Evolutionary conservation across 2,797 vertebrate species (phyloP).

Genomic region (Microctenopoma stevenorrisi): DNA sequence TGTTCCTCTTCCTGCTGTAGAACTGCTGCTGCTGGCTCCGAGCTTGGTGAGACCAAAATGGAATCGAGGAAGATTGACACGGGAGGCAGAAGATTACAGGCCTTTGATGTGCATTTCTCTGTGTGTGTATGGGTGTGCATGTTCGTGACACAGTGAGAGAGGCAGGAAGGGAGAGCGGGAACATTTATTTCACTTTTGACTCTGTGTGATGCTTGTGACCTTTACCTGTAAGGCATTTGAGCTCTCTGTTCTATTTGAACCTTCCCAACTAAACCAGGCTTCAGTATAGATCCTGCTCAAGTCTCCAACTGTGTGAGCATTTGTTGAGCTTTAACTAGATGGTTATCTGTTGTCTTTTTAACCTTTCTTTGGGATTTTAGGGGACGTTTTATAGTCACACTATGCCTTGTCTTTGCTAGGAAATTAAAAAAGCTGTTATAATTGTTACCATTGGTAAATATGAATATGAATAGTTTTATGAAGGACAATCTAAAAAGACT

Average conservation of each 20-base stretch:
- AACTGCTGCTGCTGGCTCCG: constrained; percentile 35
- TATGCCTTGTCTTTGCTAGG: background rate
- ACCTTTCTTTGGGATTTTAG: constrained; percentile 1
- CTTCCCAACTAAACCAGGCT: constrained; percentile 22
- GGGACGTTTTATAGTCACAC: background rate
- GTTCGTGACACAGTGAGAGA: constrained; percentile 13
- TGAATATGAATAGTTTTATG: background rate
- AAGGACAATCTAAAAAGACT: constrained; percentile 1
- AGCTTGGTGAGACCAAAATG: constrained; percentile 40
- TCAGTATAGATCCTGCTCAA: background rate
- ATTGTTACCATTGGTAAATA: too few species aligned
- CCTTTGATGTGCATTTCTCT: constrained; percentile 60
- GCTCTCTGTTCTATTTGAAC: constrained; percentile 45
- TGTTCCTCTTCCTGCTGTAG: constrained; percentile 42
- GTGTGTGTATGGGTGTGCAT: constrained; percentile 10
- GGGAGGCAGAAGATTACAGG: constrained; percentile 56
- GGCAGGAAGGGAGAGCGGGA: constrained; percentile 21
- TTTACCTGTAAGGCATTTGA: constrained; percentile 61
- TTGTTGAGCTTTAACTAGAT: constrained; percentile 29
- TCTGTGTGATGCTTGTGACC: constrained; percentile 50
- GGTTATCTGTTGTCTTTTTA: constrained; percentile 10
- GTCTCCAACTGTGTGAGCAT: constrained; percentile 15
- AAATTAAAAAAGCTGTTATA: background rate
- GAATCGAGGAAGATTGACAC: constrained; percentile 52
- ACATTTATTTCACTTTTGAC: constrained; percentile 45